phyloP scores from a whole-genome alignment of 1,140 invertebrate genomes.

The Cyphomyrmex costatus region DNA sequence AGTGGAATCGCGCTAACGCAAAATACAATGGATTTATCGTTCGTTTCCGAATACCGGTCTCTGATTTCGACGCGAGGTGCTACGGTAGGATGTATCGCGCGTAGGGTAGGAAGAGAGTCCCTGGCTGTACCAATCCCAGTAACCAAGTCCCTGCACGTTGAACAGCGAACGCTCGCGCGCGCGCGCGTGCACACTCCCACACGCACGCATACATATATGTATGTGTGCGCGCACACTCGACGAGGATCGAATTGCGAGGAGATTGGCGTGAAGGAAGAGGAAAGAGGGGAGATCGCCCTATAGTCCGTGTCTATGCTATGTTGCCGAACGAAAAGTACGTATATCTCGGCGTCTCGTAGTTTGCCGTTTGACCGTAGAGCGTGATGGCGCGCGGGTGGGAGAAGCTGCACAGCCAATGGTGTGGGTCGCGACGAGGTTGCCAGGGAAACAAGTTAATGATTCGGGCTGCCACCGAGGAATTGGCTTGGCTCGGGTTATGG shows the following conservation, averaged over 20 bases:
- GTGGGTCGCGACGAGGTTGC: slow-evolving; percentile 81
- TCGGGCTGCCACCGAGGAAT: slow-evolving; percentile 85
- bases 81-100: slow-evolving; percentile 68
- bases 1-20: background rate
- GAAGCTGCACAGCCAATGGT: slow-evolving; percentile 82
- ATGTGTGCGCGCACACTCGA: background rate
- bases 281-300: slow-evolving; percentile 47
- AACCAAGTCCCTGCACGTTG: slow-evolving; percentile 65
- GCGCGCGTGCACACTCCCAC: too few species aligned
- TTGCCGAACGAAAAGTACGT: slow-evolving; percentile 52
- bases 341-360: slow-evolving; percentile 63
- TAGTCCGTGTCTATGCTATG: slow-evolving; percentile 55
- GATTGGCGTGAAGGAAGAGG: slow-evolving; percentile 4
- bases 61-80: slow-evolving; percentile 70
- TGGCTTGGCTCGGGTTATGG: slow-evolving; percentile 72
- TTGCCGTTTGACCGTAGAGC: slow-evolving; percentile 69
- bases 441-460: slow-evolving; percentile 87
- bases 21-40: slow-evolving; percentile 67
- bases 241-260: background rate
- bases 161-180: background rate
- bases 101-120: slow-evolving; percentile 75
- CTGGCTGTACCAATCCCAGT: slow-evolving; percentile 72
- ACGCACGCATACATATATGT: background rate
- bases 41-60: slow-evolving; percentile 71
- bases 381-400: slow-evolving; percentile 71